Percentiles rank a stretch among this genome's conserved stretches.
phyloP scores from a whole-genome alignment of 2,113 vertebrate genomes.

The Clarias batrachus region DNA sequence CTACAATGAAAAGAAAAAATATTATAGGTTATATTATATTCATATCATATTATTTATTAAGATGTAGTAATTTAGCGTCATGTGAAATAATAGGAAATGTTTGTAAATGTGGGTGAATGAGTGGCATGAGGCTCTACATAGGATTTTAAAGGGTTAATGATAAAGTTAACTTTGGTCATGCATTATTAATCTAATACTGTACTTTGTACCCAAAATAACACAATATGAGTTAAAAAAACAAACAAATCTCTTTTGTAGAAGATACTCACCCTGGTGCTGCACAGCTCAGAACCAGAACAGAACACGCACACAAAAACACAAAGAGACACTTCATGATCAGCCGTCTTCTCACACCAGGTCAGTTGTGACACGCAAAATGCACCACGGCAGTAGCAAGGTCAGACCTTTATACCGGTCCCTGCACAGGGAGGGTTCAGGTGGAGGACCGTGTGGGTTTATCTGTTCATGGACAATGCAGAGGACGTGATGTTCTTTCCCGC shows the following conservation, averaged over 20 bases:
- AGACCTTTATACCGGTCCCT: constrained; percentile 56
- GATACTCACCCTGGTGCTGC: constrained; percentile 65
- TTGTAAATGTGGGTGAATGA: not conserved
- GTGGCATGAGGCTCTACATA: not conserved
- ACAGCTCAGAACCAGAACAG: constrained; percentile 44
- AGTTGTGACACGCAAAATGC: constrained; percentile 27
- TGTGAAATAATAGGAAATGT: not conserved
- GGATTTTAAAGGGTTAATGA: constrained; percentile 9
- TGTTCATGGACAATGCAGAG: constrained; percentile 38
- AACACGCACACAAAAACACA: constrained; percentile 53
- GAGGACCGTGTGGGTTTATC: not conserved
- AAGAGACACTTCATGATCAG: constrained; percentile 62
- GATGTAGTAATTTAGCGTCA: too few species aligned
- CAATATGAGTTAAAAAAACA: constrained; percentile 7
- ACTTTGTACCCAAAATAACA: constrained; percentile 49
- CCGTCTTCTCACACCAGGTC: constrained; percentile 35
- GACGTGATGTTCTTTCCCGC: constrained; percentile 13
- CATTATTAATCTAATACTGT: constrained; percentile 55
- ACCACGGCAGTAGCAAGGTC: not conserved
- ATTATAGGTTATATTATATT: not conserved
- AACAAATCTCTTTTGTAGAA: not conserved
- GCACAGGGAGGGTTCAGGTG: constrained; percentile 26
- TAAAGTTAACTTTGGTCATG: constrained; percentile 29
- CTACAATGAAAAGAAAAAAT: constrained; percentile 31
- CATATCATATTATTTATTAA: not conserved